These are phyloP conservation scores for Cherax quadricarinatus DNA, from an alignment of 1,140 invertebrate genomes.

Conservation along the genomic window DNA sequence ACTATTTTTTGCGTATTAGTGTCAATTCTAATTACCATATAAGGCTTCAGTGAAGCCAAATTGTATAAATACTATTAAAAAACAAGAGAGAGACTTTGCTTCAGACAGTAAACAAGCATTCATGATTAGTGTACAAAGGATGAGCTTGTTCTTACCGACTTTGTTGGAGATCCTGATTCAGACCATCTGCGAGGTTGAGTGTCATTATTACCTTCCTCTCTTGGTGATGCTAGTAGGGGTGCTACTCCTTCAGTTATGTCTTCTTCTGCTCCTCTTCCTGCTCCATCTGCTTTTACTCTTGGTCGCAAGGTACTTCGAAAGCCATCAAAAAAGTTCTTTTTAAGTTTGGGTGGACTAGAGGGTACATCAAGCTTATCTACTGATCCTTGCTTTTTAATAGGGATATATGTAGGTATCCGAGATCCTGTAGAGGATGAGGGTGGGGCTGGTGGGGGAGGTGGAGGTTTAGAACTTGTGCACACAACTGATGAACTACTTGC, in stretches of 20 bases:
- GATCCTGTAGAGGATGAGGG: slow-evolving; percentile 2
- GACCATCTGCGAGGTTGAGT: slow-evolving; percentile 49
- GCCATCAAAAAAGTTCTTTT: slow-evolving; percentile 63
- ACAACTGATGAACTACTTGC: not conserved
- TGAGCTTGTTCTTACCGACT: slow-evolving; percentile 61
- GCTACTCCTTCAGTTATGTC: slow-evolving; percentile 33
- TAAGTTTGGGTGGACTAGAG: slow-evolving; percentile 58
- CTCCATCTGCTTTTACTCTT: slow-evolving; percentile 39
- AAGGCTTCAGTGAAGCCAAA: not conserved
- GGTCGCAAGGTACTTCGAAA: slow-evolving; percentile 63
- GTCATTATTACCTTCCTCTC: slow-evolving; percentile 45
- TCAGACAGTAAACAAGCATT: slow-evolving; percentile 6
- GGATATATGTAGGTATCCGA: slow-evolving; percentile 25
- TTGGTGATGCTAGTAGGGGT: slow-evolving; percentile 22
- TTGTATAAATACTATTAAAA: not conserved
- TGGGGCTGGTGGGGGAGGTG: slow-evolving; percentile 39
- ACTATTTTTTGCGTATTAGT: not conserved
- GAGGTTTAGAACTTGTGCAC: not conserved
- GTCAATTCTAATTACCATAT: not conserved
- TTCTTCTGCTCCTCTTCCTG: slow-evolving; percentile 15
- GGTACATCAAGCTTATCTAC: slow-evolving; percentile 52
- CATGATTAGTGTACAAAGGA: slow-evolving; percentile 37
- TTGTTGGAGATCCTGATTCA: slow-evolving; percentile 56
- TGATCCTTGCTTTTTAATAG: slow-evolving; percentile 44
- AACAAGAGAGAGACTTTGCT: slow-evolving; percentile 4